Conservation (phyloP, 1,140 invertebrate species). For the Drosophila hydei region DNA sequence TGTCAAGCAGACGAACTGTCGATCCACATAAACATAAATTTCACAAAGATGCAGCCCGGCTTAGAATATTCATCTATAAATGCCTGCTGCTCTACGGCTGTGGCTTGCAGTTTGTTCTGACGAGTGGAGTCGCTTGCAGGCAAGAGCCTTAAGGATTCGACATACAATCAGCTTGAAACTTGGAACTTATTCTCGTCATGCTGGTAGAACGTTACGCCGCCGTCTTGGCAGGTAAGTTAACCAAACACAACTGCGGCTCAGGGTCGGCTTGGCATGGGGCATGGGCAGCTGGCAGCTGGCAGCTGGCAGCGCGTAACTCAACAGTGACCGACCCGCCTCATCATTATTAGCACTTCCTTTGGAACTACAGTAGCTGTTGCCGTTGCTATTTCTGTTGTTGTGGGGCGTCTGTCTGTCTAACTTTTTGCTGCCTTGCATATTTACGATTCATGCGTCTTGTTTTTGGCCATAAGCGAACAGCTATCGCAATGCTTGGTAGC, state of each 20-base stretch:
- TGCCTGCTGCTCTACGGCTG: conserved; percentile 37
- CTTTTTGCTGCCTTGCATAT: conserved; percentile 80
- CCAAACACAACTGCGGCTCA: conserved; percentile 42
- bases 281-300: conserved; percentile 38
- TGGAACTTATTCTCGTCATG: conserved; percentile 24
- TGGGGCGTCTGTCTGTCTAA: conserved; percentile 79
- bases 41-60: conserved; percentile 68
- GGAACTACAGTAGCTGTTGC: conserved; percentile 26
- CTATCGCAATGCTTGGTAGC: conserved; percentile 61
- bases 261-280: conserved; percentile 26
- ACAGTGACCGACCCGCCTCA: conserved; percentile 65
- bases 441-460: conserved; percentile 76
- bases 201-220: conserved; percentile 35
- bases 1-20: conserved; percentile 45
- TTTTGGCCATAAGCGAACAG: conserved; percentile 42
- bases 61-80: conserved; percentile 63
- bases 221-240: conserved; percentile 66
- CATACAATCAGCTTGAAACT: background rate
- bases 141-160: conserved; percentile 34
- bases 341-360: conserved; percentile 79
- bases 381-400: conserved; percentile 20
- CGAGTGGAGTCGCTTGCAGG: conserved; percentile 28
- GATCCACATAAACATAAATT: conserved; percentile 74
- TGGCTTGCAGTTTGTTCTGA: conserved; percentile 54
- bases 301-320: conserved; percentile 65